Evolutionary conservation across 2,797 vertebrate species (phyloP), one percentile per base, ranked within the genome.

Genomic region (Gymnoscopelus braueri): DNA sequence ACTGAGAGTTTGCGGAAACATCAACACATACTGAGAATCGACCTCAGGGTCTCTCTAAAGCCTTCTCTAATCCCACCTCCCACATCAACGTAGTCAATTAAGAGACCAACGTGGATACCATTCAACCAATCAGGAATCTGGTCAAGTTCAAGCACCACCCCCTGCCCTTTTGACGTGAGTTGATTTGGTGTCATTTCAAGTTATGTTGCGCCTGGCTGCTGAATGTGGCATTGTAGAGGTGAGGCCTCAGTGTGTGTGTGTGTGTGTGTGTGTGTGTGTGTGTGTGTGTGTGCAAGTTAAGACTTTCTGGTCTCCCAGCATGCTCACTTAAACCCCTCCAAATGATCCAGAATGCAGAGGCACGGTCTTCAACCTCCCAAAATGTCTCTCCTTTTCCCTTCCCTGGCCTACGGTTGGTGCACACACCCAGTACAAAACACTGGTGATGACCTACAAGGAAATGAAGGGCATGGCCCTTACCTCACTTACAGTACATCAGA

Each of bases 181-280:
- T 53, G 49, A 71, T 73, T 77, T 69, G 69, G 84, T 84, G 88
- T 90, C 84, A 72, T 81, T 74, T 78, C 60, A 75, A 83, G 87
- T 87, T 86, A 85, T 90, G 85, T 88, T 87, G 84, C 74, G 80
- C 82, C 83, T 90, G 77, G 76, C 73, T 85, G 87, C 72, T 88
- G 84, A 92, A 90, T 87, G 86, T 79, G 74, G 77, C 55, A 54
- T 83, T 74, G 81, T 55, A 15, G 84, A 80, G 80, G 79, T 80
- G 80, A 79, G 76, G 79, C 60, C 71, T 71, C 60, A 47, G 48
- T 3, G 26, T 15, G 29, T n/a, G 32, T 19, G 4, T 54, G 14
- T 12, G 49, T 32, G 64, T 60, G 59, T 5, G 26, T 73, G 48
- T 64, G 67, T 59, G 60, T 67, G 32, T 62, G 35, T 39, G 63